Conservation (phyloP, 2,888 invertebrate species). For the Amblyjoppa fuscipennis region DNA sequence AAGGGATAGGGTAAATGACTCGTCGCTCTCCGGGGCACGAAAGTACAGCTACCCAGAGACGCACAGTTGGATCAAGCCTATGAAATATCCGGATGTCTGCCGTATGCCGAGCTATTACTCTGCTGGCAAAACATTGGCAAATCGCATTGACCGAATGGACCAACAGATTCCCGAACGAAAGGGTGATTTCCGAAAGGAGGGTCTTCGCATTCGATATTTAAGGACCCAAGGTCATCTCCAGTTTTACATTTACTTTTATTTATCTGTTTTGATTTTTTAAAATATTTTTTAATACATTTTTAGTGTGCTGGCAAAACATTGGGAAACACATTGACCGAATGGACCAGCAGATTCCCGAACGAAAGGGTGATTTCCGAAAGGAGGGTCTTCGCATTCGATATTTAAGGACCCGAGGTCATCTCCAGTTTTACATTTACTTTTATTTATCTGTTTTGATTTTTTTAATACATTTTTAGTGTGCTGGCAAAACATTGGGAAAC, state of each 20-base stretch:
- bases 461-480: conserved; percentile 61
- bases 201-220: conserved; percentile 19
- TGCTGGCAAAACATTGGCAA: conserved; percentile 84
- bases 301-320: conserved; percentile 83
- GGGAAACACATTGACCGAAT: conserved; percentile 75
- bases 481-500: conserved; percentile 83
- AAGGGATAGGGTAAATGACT: conserved; percentile 84
- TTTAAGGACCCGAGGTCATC: neutral
- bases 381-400: neutral
- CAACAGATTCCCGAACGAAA: conserved; percentile 71
- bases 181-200: neutral
- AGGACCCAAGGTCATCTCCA: neutral
- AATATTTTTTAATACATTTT: neutral
- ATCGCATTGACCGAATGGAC: conserved; percentile 73
- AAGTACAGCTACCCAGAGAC: conserved; percentile 4
- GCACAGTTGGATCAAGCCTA: conserved; percentile 5
- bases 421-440: too few relatives aligned
- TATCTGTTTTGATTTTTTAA: too few relatives aligned
- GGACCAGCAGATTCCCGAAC: conserved; percentile 72
- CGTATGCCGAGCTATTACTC: conserved; percentile 77
- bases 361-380: conserved; percentile 27
- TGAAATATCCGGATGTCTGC: conserved; percentile 63
- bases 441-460: too few relatives aligned
- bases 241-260: too few relatives aligned
- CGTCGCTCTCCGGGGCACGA: conserved; percentile 72